Conservation (phyloP, 1,140 invertebrate genomes). For the Drosophila auraria region DNA sequence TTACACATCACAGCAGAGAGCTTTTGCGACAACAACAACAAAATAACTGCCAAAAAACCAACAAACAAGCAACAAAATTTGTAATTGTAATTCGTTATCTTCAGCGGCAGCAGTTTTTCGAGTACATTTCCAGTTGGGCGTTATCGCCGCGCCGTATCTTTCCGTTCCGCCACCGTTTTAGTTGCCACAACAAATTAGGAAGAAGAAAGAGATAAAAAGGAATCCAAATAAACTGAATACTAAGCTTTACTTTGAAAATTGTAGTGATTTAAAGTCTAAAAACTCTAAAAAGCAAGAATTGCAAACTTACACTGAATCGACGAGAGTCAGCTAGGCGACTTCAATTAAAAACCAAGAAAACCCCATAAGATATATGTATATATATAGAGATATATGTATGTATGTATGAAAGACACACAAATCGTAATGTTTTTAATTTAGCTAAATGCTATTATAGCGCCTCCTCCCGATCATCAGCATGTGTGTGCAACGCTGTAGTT, state of each 20-base stretch:
- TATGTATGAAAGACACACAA: conserved; percentile 60
- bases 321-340: conserved; percentile 29
- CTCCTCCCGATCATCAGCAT: conserved; percentile 32
- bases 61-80: conserved; percentile 2
- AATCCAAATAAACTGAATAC: conserved; percentile 67
- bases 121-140: conserved; percentile 32
- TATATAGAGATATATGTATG: conserved; percentile 43
- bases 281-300: conserved; percentile 32
- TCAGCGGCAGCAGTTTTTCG: conserved; percentile 18
- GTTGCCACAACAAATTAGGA: conserved; percentile 33
- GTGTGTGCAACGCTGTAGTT: conserved; percentile 42
- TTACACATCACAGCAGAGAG: conserved; percentile 56
- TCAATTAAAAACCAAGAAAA: conserved; percentile 31
- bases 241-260: conserved; percentile 80
- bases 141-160: conserved; percentile 11
- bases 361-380: conserved; percentile 19
- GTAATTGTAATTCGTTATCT: conserved; percentile 49
- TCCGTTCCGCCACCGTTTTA: conserved; percentile 23
- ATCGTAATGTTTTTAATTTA: conserved; percentile 56
- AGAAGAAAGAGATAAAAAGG: conserved; percentile 10
- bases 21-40: conserved; percentile 53
- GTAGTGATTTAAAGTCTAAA: conserved; percentile 68
- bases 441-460: conserved; percentile 36
- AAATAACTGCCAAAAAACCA: conserved; percentile 72
- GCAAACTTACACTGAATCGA: conserved; percentile 13